Conservation (phyloP, 2,888 invertebrate species). For the Orthonychiurus folsomi region DNA sequence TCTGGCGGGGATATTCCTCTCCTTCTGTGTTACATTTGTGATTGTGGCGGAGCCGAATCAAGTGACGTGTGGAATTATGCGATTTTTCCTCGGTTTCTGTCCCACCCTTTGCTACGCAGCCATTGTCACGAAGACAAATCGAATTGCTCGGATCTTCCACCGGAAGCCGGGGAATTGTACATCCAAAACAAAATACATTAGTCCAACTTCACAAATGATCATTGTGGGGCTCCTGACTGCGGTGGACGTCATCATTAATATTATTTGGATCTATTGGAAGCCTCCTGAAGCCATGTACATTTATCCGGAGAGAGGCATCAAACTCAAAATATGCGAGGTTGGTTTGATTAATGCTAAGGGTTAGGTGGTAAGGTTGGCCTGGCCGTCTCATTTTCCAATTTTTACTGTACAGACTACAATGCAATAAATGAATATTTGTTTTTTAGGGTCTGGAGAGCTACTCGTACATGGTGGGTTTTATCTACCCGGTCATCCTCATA, state of each 20-base stretch:
- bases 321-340: constrained; percentile 43
- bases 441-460: constrained; percentile 46
- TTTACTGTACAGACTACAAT: background rate
- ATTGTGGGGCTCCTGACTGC: constrained; percentile 48
- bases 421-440: background rate
- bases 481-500: constrained; percentile 51
- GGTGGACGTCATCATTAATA: constrained; percentile 48
- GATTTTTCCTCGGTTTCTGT: constrained; percentile 50
- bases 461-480: constrained; percentile 47
- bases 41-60: constrained; percentile 48
- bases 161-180: constrained; percentile 42
- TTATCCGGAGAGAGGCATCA: constrained; percentile 44
- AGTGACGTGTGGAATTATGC: constrained; percentile 47
- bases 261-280: constrained; percentile 47
- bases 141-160: constrained; percentile 52
- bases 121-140: constrained; percentile 51
- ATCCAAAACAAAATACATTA: constrained; percentile 46
- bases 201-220: constrained; percentile 45
- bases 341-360: background rate
- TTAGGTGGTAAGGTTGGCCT: no score
- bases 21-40: constrained; percentile 49
- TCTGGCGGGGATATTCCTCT: constrained; percentile 48
- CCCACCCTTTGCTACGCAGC: constrained; percentile 52
- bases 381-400: background rate
- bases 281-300: constrained; percentile 46